These are phyloP conservation scores for Trichomycterus rosablanca DNA, from an alignment of 2,113 vertebrate genomes.

Conservation along the genomic window DNA sequence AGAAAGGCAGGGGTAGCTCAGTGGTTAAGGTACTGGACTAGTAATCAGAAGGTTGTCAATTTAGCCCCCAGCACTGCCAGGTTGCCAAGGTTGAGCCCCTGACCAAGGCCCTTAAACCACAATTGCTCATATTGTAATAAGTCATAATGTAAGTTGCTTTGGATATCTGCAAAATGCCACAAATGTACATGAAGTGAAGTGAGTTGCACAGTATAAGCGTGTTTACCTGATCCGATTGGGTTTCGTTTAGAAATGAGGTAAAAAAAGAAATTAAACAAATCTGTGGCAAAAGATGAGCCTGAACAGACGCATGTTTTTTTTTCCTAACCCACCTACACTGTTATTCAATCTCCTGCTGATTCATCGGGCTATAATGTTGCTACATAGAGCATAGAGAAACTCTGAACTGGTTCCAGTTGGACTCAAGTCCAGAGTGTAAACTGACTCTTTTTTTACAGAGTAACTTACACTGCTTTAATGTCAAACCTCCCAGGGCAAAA, in stretches of 20 bases:
- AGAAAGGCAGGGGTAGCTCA: neutral
- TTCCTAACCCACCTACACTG: neutral
- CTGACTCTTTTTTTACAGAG: slow-evolving; percentile 29
- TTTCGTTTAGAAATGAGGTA: slow-evolving; percentile 3
- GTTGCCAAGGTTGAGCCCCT: no score
- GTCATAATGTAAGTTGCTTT: no score
- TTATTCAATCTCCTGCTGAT: slow-evolving; percentile 11
- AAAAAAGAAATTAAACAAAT: neutral
- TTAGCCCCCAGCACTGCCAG: no score
- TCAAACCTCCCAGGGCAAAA: slow-evolving; percentile 26
- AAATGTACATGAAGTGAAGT: no score
- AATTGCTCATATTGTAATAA: no score
- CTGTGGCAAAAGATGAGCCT: slow-evolving; percentile 5
- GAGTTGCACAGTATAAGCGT: no score
- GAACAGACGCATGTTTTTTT: slow-evolving; percentile 4
- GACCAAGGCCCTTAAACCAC: no score
- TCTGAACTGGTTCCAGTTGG: slow-evolving; percentile 23
- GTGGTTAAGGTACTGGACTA: no score
- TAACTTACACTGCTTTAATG: slow-evolving; percentile 21
- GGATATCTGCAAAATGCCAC: no score
- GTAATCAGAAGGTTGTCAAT: no score
- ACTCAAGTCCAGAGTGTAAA: slow-evolving; percentile 30
- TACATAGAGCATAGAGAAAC: slow-evolving; percentile 25
- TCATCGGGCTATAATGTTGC: slow-evolving; percentile 29
- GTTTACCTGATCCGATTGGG: neutral